Percentiles rank a stretch among this genome's conserved stretches.
Conservation (phyloP, 92 coral and sea anemone genomes). For the Actinernus sp. region DNA sequence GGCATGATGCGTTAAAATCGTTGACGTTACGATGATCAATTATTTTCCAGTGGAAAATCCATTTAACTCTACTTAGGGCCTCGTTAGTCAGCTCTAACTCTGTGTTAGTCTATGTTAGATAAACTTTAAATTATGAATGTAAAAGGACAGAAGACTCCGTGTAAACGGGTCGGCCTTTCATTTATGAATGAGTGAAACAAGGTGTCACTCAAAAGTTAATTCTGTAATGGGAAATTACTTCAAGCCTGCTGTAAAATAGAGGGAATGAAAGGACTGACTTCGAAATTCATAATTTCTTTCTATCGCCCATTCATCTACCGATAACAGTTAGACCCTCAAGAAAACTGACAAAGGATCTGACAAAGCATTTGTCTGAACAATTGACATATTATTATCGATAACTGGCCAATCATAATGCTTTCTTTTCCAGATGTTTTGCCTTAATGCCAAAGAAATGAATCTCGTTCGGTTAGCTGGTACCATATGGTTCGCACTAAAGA, state of each 20-base stretch:
- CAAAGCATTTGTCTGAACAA: slow-evolving; percentile 54
- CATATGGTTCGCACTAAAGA: slow-evolving; percentile 79
- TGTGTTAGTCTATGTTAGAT: neutral
- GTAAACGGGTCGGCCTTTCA: neutral
- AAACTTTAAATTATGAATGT: neutral
- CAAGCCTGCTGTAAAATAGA: too few species aligned
- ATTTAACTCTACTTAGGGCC: slow-evolving; percentile 8
- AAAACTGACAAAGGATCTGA: neutral
- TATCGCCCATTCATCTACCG: neutral
- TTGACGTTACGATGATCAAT: too few species aligned
- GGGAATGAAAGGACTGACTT: too few species aligned
- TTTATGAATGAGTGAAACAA: too few species aligned
- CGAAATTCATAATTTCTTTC: neutral
- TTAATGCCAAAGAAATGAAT: slow-evolving; percentile 34
- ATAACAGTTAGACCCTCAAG: neutral
- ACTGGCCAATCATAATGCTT: slow-evolving; percentile 33
- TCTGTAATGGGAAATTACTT: too few species aligned
- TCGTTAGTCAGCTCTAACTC: neutral
- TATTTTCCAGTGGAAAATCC: neutral
- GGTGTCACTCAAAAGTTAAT: too few species aligned
- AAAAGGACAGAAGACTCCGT: neutral
- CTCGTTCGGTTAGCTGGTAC: slow-evolving; percentile 63
- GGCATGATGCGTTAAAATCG: too few species aligned
- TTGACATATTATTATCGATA: slow-evolving; percentile 33
- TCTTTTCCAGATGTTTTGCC: slow-evolving; percentile 40